These are phyloP conservation scores for Xiphophorus couchianus DNA, from an alignment of 2,113 vertebrate species.

Conservation along the genomic window DNA sequence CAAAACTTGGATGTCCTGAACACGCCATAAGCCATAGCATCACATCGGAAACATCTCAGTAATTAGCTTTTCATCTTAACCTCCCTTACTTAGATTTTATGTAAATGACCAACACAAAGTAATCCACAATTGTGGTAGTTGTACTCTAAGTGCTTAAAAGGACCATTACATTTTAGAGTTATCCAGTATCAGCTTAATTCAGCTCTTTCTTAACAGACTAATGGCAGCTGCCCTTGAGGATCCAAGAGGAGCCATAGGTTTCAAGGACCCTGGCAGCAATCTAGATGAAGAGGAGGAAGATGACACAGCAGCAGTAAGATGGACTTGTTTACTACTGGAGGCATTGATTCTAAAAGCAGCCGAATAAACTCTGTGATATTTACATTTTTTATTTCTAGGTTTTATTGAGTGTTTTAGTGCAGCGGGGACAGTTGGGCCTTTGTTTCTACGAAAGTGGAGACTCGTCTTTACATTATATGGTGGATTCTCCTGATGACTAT, in stretches of 20 bases:
- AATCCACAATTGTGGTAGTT: not conserved
- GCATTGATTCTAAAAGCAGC: not conserved
- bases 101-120: not conserved
- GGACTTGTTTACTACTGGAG: not conserved
- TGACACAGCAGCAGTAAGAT: slow-evolving; percentile 57
- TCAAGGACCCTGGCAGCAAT: slow-evolving; percentile 7
- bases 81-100: not conserved
- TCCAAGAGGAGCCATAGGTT: not conserved
- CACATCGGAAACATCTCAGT: not conserved
- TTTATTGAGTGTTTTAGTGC: slow-evolving; percentile 86
- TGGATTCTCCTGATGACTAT: slow-evolving; percentile 83
- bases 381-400: slow-evolving; percentile 65
- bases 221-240: slow-evolving; percentile 46
- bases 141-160: not conserved
- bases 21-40: not conserved
- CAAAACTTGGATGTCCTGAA: not conserved
- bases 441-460: slow-evolving; percentile 91
- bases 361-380: not conserved
- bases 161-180: not conserved
- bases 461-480: slow-evolving; percentile 88
- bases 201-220: not conserved
- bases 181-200: not conserved
- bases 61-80: not conserved
- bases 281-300: slow-evolving; percentile 71
- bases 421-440: slow-evolving; percentile 84